Evolutionary conservation across 2,113 vertebrate species (phyloP).

Genomic region (Ophiodon elongatus): DNA sequence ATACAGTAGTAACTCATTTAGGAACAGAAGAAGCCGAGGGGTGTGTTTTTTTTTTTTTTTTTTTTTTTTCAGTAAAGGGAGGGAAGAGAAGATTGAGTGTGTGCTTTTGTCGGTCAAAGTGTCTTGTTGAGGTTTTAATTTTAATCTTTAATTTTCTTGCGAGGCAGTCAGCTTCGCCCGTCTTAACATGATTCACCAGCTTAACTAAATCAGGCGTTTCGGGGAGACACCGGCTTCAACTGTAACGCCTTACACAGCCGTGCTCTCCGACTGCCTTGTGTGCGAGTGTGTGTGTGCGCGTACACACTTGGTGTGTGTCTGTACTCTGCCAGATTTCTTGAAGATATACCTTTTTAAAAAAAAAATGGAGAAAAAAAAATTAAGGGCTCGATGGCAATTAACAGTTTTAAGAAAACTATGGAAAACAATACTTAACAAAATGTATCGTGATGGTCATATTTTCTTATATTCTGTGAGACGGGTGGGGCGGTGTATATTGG

Average conservation of each 20-base stretch:
- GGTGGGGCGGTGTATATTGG: slow-evolving; percentile 68
- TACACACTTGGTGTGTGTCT: slow-evolving; percentile 71
- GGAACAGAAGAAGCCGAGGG: slow-evolving; percentile 67
- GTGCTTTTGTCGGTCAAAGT: slow-evolving; percentile 74
- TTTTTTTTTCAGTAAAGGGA: slow-evolving; percentile 47
- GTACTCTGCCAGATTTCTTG: slow-evolving; percentile 78
- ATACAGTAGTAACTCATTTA: slow-evolving; percentile 81
- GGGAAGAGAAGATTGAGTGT: slow-evolving; percentile 42
- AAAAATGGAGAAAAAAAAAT: slow-evolving; percentile 64
- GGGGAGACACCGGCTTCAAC: slow-evolving; percentile 72
- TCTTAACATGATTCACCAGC: slow-evolving; percentile 83
- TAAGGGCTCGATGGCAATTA: slow-evolving; percentile 85
- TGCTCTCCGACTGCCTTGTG: slow-evolving; percentile 77
- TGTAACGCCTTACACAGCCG: slow-evolving; percentile 84
- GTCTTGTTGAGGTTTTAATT: slow-evolving; percentile 69
- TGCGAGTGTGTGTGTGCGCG: slow-evolving; percentile 67
- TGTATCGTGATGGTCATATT: slow-evolving; percentile 84
- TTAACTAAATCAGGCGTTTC: slow-evolving; percentile 75
- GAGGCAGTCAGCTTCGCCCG: slow-evolving; percentile 75
- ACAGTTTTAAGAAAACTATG: slow-evolving; percentile 81
- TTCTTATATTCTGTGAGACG: slow-evolving; percentile 80
- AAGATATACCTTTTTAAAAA: slow-evolving; percentile 79
- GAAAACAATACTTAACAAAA: slow-evolving; percentile 81
- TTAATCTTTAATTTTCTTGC: slow-evolving; percentile 56
- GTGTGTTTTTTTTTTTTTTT: slow-evolving; percentile 64